Base-by-base conservation (phyloP, 2,113 vertebrate genomes). In the Gopherus evgoodei region DNA sequence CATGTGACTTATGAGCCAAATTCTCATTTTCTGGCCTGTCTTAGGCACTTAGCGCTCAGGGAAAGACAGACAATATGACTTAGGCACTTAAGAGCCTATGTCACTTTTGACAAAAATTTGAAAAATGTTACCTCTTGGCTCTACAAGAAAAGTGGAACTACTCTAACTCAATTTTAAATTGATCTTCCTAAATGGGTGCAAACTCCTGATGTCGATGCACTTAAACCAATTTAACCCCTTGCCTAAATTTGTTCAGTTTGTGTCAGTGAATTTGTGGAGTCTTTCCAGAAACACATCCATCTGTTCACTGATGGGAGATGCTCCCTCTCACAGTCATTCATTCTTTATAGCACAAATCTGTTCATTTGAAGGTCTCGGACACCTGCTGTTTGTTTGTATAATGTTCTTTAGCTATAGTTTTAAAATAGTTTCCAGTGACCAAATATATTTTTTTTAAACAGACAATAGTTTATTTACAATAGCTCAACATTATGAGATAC, bases 401-500 rank as follows among this genome's bases (percentile, higher is more conserved):
- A 2, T 52, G 29, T 49, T 47, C 88, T 87, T 86, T 22, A 11
- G 10, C 49, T 69, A 0, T 24, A 82, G 83, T 27, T 6, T 50
- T 57, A 47, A 80, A 49, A 69, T 47, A 19, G 72, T 84, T 82
- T 87, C 25, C 29, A 87, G 31, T 82, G 85, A 97, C 21, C 35
- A 95, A 83, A 91, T 8, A 75, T 35, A 91, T 97, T 84, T 62
- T 87, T 90, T 90, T 87, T 88, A 62, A 92, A 95, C 53, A 96
- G 22, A 69, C 16, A 44, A 42, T 83, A 69, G 44, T 98, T 98
- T 98, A 98, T 98, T 98, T 98, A 89, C 88, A 97, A 86, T 54
- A 97, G 27, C 53, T 90, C 90, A 95, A 86, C 83, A 90, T 27
- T 94, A 95, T 92, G 91, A 97, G 87, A 97, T 93, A 89, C 22